Percentiles rank a stretch among this genome's conserved stretches.
Evolutionary conservation across 2,113 vertebrate genomes (phyloP).

Genomic region (Gobius niger): DNA sequence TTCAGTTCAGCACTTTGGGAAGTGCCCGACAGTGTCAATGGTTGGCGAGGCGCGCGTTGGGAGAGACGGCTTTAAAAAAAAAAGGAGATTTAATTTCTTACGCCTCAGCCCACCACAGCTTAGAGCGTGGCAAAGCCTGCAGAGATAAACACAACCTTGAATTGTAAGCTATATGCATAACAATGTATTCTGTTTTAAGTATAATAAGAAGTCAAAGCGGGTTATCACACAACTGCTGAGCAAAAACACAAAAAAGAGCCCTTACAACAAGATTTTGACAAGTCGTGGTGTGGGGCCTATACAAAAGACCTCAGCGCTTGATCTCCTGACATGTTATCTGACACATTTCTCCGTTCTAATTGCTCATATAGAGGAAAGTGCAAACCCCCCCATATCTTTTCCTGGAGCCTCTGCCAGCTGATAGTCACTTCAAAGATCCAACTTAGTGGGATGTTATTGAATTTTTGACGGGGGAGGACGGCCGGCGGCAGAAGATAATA

Average conservation of each 20-base stretch:
- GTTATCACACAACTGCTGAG: constrained; percentile 17
- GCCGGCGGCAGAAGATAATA: constrained; percentile 73
- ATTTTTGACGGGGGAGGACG: constrained; percentile 66
- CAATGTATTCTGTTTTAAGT: constrained; percentile 34
- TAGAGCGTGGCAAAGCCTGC: constrained; percentile 43
- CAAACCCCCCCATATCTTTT: constrained; percentile 36
- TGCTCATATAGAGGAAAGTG: constrained; percentile 53
- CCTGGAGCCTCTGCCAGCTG: constrained; percentile 43
- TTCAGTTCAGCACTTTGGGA: constrained; percentile 77
- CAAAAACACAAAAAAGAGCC: constrained; percentile 33
- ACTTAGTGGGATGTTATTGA: constrained; percentile 75
- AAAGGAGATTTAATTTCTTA: constrained; percentile 56
- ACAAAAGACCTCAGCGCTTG: constrained; percentile 42
- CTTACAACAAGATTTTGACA: constrained; percentile 36
- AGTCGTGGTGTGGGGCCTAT: constrained; percentile 19
- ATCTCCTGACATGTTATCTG: constrained; percentile 53
- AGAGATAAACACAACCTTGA: constrained; percentile 49
- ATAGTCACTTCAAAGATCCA: constrained; percentile 68
- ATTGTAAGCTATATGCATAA: constrained; percentile 54
- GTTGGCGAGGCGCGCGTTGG: constrained; percentile 47
- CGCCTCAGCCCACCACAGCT: constrained; percentile 49
- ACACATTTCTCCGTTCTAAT: constrained; percentile 66
- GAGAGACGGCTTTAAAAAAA: constrained; percentile 22
- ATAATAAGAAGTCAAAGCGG: constrained; percentile 28
- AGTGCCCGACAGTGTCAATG: constrained; percentile 69